These are phyloP conservation scores for Actinopyga echinites DNA, from an alignment of 53 echinoderm and acorn worm genomes.

Conservation along the genomic window DNA sequence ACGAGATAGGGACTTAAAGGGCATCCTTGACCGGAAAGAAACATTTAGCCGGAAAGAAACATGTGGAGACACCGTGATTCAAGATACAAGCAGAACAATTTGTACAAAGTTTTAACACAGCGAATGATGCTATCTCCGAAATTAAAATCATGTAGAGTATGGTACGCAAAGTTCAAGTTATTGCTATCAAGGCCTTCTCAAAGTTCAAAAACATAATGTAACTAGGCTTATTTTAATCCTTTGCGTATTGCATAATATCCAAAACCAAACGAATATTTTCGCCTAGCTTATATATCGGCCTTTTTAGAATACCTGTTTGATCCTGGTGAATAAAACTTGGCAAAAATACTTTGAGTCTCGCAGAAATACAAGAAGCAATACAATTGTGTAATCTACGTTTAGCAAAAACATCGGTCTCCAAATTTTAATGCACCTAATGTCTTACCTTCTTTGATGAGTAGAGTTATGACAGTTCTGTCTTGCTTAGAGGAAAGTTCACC, in stretches of 20 bases:
- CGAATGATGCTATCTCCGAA: constrained; percentile 20
- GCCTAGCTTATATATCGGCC: constrained; percentile 1
- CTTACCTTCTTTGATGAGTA: not conserved
- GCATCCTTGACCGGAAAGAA: too few relatives aligned
- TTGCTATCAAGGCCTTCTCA: constrained; percentile 46
- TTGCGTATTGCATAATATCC: constrained; percentile 16
- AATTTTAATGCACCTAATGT: not conserved
- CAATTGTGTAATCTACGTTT: constrained; percentile 14
- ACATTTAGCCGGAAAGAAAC: not conserved
- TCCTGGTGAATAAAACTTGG: not conserved
- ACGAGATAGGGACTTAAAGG: too few relatives aligned
- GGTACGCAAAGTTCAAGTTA: constrained; percentile 20
- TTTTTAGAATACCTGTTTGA: constrained; percentile 22
- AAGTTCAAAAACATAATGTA: constrained; percentile 41
- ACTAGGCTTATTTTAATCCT: not conserved
- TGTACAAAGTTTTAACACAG: constrained; percentile 38
- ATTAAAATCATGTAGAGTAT: too few relatives aligned
- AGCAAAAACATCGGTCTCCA: not conserved
- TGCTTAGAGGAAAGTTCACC: not conserved
- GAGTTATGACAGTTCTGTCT: not conserved
- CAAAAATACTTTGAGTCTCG: not conserved
- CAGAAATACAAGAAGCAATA: not conserved
- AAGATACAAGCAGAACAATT: not conserved
- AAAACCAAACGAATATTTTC: constrained; percentile 35
- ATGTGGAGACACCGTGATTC: too few relatives aligned